Conservation (phyloP, 2,113 vertebrate species). For the Pogona vitticeps region DNA sequence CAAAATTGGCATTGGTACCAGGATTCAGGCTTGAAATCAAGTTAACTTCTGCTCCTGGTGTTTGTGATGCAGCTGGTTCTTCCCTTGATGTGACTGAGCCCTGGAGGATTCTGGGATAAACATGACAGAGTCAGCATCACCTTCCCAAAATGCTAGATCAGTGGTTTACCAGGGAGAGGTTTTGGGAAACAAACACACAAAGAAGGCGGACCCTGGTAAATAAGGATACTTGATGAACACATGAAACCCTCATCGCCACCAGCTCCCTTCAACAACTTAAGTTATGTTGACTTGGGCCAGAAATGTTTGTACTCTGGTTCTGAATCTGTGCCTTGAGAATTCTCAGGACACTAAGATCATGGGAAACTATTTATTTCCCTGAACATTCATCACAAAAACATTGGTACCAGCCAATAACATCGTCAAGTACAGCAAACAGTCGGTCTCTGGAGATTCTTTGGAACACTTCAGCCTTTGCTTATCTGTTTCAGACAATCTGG, state of each 20-base stretch:
- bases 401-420: conserved; percentile 58
- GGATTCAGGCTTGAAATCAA: no score
- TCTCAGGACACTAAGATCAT: conserved; percentile 73
- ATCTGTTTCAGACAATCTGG: neutral
- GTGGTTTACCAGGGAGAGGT: no score
- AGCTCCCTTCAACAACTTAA: conserved; percentile 23
- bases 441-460: neutral
- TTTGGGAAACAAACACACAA: no score
- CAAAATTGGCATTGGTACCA: no score
- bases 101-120: no score
- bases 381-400: conserved; percentile 66
- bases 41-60: no score
- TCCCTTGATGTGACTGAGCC: no score
- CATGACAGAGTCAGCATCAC: no score
- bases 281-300: conserved; percentile 39
- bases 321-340: conserved; percentile 48
- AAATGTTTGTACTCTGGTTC: conserved; percentile 30
- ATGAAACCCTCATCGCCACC: conserved; percentile 18
- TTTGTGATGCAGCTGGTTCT: no score
- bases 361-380: conserved; percentile 70
- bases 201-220: neutral
- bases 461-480: neutral
- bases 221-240: fast-evolving
- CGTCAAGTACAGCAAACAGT: conserved; percentile 33
- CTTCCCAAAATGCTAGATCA: no score